These are phyloP conservation scores for Apogon hyalosoma DNA, from an alignment of 2,797 vertebrate species.

Conservation along the genomic window DNA sequence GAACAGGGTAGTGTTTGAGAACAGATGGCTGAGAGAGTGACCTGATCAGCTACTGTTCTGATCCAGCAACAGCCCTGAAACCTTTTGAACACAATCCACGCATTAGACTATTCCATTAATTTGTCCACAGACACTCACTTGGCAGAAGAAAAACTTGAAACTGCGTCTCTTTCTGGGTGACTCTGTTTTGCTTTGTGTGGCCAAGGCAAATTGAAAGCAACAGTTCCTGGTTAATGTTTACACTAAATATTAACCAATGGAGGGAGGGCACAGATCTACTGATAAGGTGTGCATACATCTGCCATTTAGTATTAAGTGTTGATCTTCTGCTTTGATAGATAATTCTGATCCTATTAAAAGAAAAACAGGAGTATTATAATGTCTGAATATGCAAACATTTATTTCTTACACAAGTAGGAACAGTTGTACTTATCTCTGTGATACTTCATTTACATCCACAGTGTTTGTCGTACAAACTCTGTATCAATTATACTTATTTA, in stretches of 20 bases:
- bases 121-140: neutral
- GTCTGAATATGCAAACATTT: conserved; percentile 23
- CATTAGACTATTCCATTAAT: conserved; percentile 9
- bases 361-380: neutral
- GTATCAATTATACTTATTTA: conserved; percentile 12
- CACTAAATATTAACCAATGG: conserved; percentile 42
- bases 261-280: conserved; percentile 23
- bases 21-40: conserved; percentile 8
- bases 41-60: conserved; percentile 24
- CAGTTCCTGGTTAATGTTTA: conserved; percentile 80
- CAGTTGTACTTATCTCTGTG: neutral
- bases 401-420: conserved; percentile 16
- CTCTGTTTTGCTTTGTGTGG: conserved; percentile 25
- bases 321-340: neutral
- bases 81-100: conserved; percentile 16
- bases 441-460: conserved; percentile 1
- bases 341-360: neutral
- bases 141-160: neutral
- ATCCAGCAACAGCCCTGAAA: conserved; percentile 11
- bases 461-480: conserved; percentile 10
- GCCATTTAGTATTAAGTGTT: no score
- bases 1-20: conserved; percentile 10
- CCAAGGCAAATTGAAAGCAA: conserved; percentile 30
- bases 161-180: neutral
- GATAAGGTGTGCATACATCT: conserved; percentile 41